Base-by-base conservation (phyloP, 2,888 invertebrate genomes). In the Drosophila neoperkinsi region DNA sequence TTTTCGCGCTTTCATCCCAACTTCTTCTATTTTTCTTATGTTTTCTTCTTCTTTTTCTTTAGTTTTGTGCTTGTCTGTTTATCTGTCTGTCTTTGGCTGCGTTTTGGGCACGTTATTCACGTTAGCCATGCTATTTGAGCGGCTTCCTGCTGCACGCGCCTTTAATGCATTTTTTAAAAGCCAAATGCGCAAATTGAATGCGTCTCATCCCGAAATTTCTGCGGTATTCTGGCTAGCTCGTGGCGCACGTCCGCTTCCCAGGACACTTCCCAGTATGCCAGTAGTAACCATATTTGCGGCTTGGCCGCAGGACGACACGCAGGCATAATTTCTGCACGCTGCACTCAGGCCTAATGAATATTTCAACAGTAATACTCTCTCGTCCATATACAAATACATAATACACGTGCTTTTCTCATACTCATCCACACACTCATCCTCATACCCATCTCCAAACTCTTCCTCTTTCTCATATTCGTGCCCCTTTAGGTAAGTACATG, bases 131-230 rank as follows among this genome's bases (percentile, higher is more conserved):
- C 82, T 86, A 87, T 82, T 84, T 72, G 67, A 70, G 78, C 71
- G 71, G 69, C 52, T 51, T 70, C 51, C 34, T 55, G 31, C 63
- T 57, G 61, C 69, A 69, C 79, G 60, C 65, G 79, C 72, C 80
- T 88, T 90, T 85, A 85, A 85, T 85, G 85, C 85, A 85, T 85
- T 88, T 85, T 85, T 90, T 85, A 85, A 90, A 88, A 87, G 89
- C 90, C 90, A 85, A 90, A 88, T 88, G 90, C 88, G 79, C 88
- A 90, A 85, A 85, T 85, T 85, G 90, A 85, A 85, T 88, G 90
- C 77, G 72, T 80, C 77, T 82, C 65, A 70, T 60, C 65, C 61
- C 64, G 60, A 52, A 56, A 64, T 68, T 71, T 74, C 60, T 89
- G 84, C 67, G 89, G 89, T 81, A 41, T 66, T 68, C 75, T 63